Evolutionary conservation across 2,797 vertebrate species (phyloP), one percentile per base, ranked within the genome.

Genomic region (Thaleichthys pacificus): DNA sequence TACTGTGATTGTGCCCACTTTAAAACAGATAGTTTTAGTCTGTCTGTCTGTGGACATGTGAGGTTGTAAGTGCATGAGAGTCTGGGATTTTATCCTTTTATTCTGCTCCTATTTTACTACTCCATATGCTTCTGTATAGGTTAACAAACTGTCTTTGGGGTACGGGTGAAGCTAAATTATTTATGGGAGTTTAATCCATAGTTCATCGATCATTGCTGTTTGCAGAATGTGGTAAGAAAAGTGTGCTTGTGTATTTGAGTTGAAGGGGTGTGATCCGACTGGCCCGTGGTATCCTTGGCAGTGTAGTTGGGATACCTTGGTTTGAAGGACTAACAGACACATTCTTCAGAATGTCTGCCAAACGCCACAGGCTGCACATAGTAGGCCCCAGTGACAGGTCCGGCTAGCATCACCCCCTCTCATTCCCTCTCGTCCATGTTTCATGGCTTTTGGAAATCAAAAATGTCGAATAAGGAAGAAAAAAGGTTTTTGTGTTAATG

Each of bases 391-490:
- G 51, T 9, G 19, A 11, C 21, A 26, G 2, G 22, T n/a, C 30
- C n/a, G 5, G 11, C 28, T 1, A 12, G 54, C 42, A 12, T 66
- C 54, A 47, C 14, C 22, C 28, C 12, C 7, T 54, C 30, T 61
- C 26, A 22, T 49, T 11, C 56, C 60, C 54, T 61, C 28, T 70
- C 28, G 64, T 74, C 8, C 21, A 71, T 57, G 63, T 49, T 61
- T 58, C 47, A 70, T 61, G 2, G 14, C 61, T 51, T 54, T 54
- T 22, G 5, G 28, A 63, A 67, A 28, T 56, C 4, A 14, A 30
- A 69, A 60, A 26, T 42, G 32, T 61, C 21, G n/a, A 70, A 42
- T 73, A 60, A 61, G 72, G 42, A 32, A 56, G 62, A 21, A 47
- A 63, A 58, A 67, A 56, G 47, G 61, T 69, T 68, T 47, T 58